Percentiles rank a stretch among this genome's conserved stretches.
Conservation (phyloP, 1,140 invertebrate genomes). For the Heliothis virescens region DNA sequence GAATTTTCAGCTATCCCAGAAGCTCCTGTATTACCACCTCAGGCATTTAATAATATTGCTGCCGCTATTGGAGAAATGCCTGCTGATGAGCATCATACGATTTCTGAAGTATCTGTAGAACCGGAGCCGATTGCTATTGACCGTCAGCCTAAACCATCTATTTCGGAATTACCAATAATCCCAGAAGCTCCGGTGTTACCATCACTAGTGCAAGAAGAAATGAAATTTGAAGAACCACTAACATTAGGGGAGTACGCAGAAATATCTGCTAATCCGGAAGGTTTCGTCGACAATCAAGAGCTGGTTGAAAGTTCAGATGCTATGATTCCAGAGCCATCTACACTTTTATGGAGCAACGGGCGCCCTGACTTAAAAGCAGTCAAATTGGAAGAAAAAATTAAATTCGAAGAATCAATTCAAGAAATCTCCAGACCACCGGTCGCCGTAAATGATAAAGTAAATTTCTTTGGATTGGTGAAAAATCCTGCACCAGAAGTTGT, state of each 20-base stretch:
- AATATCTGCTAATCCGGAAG: not conserved
- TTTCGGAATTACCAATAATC: slow-evolving; percentile 20
- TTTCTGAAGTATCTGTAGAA: slow-evolving; percentile 18
- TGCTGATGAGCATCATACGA: not conserved
- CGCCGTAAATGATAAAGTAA: too few relatives aligned
- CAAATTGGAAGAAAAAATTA: too few relatives aligned
- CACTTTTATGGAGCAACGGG: too few relatives aligned
- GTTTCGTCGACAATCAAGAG: too few relatives aligned
- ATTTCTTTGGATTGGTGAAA: too few relatives aligned
- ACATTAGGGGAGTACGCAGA: not conserved
- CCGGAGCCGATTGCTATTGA: not conserved
- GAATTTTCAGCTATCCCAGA: not conserved
- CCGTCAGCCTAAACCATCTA: not conserved
- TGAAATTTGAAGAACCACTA: not conserved
- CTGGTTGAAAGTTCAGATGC: too few relatives aligned
- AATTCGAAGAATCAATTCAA: too few relatives aligned
- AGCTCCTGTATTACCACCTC: not conserved
- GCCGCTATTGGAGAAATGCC: not conserved
- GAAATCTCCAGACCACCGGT: too few relatives aligned
- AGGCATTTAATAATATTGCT: not conserved
- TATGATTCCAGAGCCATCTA: too few relatives aligned
- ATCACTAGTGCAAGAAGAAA: slow-evolving; percentile 35
- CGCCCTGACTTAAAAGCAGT: too few relatives aligned
- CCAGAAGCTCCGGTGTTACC: slow-evolving; percentile 51
- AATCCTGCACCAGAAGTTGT: too few relatives aligned